A percentile compares a stretch with the other conserved stretches of the same genome.
Conservation (phyloP, 1,140 invertebrate genomes). For the Trialeurodes vaporariorum region DNA sequence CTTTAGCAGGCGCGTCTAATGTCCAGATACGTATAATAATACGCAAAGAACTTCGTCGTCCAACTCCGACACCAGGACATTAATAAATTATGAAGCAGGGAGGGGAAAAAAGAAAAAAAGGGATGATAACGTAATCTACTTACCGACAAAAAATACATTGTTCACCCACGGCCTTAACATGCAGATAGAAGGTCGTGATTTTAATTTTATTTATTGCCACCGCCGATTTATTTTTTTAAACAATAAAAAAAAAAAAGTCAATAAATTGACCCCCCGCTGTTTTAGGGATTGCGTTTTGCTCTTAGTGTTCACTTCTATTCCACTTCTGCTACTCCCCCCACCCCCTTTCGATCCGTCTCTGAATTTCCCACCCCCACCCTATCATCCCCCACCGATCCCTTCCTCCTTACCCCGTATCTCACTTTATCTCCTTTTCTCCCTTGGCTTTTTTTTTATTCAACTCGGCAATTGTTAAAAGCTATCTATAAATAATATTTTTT, state of each 20-base stretch:
- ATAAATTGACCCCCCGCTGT: neutral
- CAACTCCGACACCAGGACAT: too few relatives aligned
- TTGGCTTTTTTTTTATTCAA: neutral
- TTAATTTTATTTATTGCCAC: neutral
- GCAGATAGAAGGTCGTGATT: neutral
- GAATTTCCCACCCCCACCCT: too few relatives aligned
- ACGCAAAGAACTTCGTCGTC: too few relatives aligned
- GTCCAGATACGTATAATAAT: too few relatives aligned
- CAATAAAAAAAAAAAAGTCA: neutral
- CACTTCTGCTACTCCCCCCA: too few relatives aligned
- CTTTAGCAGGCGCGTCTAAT: too few relatives aligned
- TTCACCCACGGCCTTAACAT: neutral
- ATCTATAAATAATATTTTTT: neutral
- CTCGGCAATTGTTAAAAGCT: neutral
- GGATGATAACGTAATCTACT: neutral
- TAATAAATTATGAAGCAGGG: too few relatives aligned
- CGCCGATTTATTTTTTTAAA: neutral
- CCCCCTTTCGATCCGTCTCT: too few relatives aligned
- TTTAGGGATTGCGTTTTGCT: neutral
- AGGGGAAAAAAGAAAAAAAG: neutral
- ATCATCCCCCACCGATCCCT: neutral
- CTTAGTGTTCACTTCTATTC: neutral
- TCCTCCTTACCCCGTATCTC: neutral
- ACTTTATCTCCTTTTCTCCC: neutral
- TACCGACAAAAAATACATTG: neutral